Evolutionary conservation across 2,113 vertebrate species (phyloP).

Genomic region (Apodemus sylvaticus): DNA sequence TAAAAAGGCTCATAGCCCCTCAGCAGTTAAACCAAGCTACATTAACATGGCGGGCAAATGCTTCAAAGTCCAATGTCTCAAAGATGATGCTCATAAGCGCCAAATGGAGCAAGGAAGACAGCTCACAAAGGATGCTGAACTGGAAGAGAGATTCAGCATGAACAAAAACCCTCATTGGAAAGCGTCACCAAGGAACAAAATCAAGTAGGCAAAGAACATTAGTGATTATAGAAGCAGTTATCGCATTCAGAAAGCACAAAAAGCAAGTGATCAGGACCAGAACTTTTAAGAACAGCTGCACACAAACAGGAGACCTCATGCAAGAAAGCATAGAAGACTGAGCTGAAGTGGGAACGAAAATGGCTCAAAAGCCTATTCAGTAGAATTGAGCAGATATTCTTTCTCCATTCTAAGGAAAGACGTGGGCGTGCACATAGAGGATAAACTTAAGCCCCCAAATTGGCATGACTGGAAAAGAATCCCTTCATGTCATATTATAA

Average conservation of each 20-base stretch:
- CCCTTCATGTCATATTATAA: not conserved
- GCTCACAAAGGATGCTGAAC: not conserved
- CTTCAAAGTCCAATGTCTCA: no score
- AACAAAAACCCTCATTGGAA: not conserved
- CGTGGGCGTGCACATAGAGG: not conserved
- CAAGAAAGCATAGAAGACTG: not conserved
- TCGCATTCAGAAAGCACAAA: not conserved
- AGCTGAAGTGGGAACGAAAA: not conserved
- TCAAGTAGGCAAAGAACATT: not conserved
- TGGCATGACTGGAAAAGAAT: not conserved
- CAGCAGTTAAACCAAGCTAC: not conserved
- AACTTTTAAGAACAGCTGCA: not conserved
- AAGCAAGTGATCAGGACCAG: not conserved
- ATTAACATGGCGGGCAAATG: not conserved
- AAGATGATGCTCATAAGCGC: not conserved
- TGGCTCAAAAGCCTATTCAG: not conserved
- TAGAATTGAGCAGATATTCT: not conserved
- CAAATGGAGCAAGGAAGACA: not conserved
- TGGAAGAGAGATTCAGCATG: not conserved
- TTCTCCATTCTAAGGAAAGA: not conserved
- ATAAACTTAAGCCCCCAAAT: not conserved
- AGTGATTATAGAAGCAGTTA: no score
- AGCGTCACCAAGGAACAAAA: not conserved
- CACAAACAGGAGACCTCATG: no score
- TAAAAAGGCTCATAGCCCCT: not conserved